Base-by-base conservation (phyloP, 1,140 invertebrate species). In the Pseudomyrmex gracilis region DNA sequence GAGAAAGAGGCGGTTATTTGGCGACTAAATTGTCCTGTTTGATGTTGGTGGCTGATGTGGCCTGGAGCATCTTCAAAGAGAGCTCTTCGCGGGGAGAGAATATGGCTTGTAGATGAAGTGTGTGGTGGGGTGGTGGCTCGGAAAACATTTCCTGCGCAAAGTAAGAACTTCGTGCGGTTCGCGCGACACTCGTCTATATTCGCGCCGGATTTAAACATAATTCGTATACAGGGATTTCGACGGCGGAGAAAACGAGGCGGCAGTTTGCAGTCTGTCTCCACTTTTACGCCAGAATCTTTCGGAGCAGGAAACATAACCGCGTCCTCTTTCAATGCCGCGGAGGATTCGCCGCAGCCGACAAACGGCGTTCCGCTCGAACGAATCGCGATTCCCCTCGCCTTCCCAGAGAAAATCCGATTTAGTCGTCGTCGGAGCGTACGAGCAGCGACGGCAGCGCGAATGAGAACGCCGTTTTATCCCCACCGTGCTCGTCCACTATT, bases 11-110 rank as follows among this genome's bases (percentile, higher is more conserved):
- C 22, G 74, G 67, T 92, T 92, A 88, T 92, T 92, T 91, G 89
- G 87, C 83, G 88, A 89, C 86, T 90, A 91, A 92, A 92, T 92
- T 90, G 90, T 90, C 84, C 85, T 91, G 87, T 93, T 92, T 92
- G 90, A 92, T 90, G 91, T 91, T 85, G 73, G 58, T 67, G 85
- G 82, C 60, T 91, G 89, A 90, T 88, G 89, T 73, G 82, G 70
- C 68, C 55, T 34, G 66, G 61, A 74, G 64, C 82, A 22, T 85
- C 57, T 49, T 90, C 85, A 90, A 87, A 90, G 73, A 82, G 53
- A 34, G 34, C 34, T 34, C 49, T 2, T 17, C 15, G 17, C 47
- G 49, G 12, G 66, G 3, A n/a, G 51, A 58, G 64, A 70, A 47
- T 58, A 60, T 15, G 20, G 43, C 63, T 78, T 5, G 34, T 34